A percentile compares a stretch with the other conserved stretches of the same genome.
phyloP scores from a whole-genome alignment of 2,113 vertebrate genomes.

The Stictonetta naevosa region DNA sequence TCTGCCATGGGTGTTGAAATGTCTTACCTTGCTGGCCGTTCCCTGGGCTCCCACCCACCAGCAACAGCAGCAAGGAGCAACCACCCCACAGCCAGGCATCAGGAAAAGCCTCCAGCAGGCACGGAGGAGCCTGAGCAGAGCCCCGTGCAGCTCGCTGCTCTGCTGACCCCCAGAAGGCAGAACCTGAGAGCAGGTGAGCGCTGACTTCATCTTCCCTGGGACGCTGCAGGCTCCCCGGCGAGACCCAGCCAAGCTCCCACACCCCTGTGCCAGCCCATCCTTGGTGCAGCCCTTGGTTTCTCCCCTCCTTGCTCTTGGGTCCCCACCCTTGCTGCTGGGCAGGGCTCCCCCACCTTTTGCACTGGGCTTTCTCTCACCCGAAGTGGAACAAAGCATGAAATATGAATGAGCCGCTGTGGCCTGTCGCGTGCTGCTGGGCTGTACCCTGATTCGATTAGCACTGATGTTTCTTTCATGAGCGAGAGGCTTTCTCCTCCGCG shows the following conservation, averaged over 20 bases:
- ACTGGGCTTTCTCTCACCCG: background rate
- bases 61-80: background rate
- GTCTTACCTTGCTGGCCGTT: background rate
- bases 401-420: background rate
- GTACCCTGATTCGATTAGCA: slow-evolving; percentile 39
- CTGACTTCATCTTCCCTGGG: background rate
- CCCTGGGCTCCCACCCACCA: background rate
- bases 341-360: background rate
- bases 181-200: accelerated
- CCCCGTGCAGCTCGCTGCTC: background rate
- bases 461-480: slow-evolving; percentile 80
- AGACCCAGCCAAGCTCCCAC: background rate
- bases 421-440: slow-evolving; percentile 52
- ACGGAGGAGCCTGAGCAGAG: background rate
- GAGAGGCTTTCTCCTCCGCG: slow-evolving; percentile 9
- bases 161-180: background rate
- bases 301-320: accelerated
- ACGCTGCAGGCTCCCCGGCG: accelerated
- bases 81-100: background rate
- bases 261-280: background rate
- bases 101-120: background rate
- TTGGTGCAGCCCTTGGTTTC: background rate
- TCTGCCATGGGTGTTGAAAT: background rate
- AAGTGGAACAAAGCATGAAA: slow-evolving; percentile 63
- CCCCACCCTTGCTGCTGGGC: accelerated